phyloP scores from a whole-genome alignment of 2,888 invertebrate genomes.

The Germaria angustata region DNA sequence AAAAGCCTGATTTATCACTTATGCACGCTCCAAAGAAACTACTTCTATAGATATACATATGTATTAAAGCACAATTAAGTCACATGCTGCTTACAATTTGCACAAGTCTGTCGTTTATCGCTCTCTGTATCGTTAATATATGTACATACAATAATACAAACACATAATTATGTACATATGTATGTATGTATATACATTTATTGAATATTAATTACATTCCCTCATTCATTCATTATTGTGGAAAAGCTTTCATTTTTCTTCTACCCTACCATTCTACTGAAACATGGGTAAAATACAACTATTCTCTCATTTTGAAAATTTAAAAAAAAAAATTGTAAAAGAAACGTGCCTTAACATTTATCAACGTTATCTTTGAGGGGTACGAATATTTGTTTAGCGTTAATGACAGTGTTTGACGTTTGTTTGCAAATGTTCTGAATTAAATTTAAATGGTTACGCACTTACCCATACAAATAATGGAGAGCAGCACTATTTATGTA shows the following conservation, averaged over 20 bases:
- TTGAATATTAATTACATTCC: neutral
- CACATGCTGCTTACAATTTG: too few species aligned
- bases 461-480: neutral
- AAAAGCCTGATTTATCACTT: too few species aligned
- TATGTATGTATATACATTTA: neutral
- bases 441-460: slow-evolving; percentile 9
- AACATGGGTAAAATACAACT: neutral
- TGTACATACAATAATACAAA: neutral
- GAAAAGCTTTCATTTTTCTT: slow-evolving; percentile 61
- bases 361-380: slow-evolving; percentile 22
- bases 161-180: neutral
- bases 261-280: neutral
- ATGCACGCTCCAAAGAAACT: too few species aligned
- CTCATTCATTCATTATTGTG: neutral
- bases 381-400: neutral
- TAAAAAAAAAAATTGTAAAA: neutral
- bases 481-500: neutral
- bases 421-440: slow-evolving; percentile 20
- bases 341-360: neutral
- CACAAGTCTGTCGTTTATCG: too few species aligned
- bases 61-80: too few species aligned
- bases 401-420: neutral
- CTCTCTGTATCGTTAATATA: neutral
- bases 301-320: neutral
- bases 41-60: too few species aligned